Evolutionary conservation across 2,797 vertebrate genomes (phyloP).

Genomic region (Coilia nasus): DNA sequence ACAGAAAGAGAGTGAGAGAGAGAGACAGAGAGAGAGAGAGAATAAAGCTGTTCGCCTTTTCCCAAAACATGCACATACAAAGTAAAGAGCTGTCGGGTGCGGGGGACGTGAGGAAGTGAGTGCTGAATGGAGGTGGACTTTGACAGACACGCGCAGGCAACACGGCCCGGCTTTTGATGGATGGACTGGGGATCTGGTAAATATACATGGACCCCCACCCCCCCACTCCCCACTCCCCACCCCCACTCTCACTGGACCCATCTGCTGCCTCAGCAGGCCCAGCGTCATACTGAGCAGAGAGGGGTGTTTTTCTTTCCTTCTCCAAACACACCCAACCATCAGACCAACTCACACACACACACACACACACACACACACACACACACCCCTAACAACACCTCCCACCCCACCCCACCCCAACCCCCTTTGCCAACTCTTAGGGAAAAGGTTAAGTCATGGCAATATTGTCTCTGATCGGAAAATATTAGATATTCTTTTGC

Average conservation of each 20-base stretch:
- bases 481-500: slow-evolving; percentile 67
- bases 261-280: slow-evolving; percentile 73
- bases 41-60: slow-evolving; percentile 15
- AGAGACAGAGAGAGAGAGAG: background rate
- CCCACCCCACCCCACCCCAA: slow-evolving; percentile 45
- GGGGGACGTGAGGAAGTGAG: slow-evolving; percentile 64
- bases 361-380: slow-evolving; percentile 31
- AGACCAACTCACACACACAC: slow-evolving; percentile 37
- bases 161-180: slow-evolving; percentile 71
- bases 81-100: slow-evolving; percentile 50
- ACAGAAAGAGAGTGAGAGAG: background rate
- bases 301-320: no score
- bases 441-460: slow-evolving; percentile 76
- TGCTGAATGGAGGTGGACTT: slow-evolving; percentile 64
- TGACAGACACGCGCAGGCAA: slow-evolving; percentile 72
- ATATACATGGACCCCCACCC: slow-evolving; percentile 74
- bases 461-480: slow-evolving; percentile 72
- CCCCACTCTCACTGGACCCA: slow-evolving; percentile 65
- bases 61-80: slow-evolving; percentile 73
- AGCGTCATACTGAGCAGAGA: no score
- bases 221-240: background rate
- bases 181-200: slow-evolving; percentile 73
- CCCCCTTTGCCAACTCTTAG: slow-evolving; percentile 57
- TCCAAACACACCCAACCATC: no score
- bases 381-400: slow-evolving; percentile 39